A percentile compares a stretch with the other conserved stretches of the same genome.
Evolutionary conservation across 2,113 vertebrate genomes (phyloP).

Genomic region (Leptobrachium ailaonicum): DNA sequence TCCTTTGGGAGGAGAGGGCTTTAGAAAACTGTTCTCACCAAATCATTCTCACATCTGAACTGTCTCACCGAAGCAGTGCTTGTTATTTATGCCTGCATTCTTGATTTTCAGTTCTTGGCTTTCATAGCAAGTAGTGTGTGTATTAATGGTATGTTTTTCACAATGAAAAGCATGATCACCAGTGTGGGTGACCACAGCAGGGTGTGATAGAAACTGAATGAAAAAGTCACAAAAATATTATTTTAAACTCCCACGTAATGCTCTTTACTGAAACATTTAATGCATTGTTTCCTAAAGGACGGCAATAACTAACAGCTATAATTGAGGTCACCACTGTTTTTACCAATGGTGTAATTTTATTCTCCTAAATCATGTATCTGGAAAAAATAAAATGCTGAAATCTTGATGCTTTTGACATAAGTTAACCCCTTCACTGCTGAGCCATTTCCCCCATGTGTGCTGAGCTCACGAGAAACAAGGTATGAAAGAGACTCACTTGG

Average conservation of each 20-base stretch:
- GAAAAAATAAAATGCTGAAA: no score
- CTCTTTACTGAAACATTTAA: no score
- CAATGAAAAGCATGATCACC: neutral
- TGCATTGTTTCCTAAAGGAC: no score
- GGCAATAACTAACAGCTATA: no score
- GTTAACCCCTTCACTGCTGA: no score
- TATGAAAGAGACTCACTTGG: no score
- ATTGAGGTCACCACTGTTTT: no score
- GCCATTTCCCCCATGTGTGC: no score
- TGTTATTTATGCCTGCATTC: neutral
- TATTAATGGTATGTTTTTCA: neutral
- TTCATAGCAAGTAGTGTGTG: neutral
- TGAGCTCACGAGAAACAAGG: no score
- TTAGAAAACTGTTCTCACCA: neutral
- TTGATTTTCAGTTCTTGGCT: neutral
- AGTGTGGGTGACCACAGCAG: neutral
- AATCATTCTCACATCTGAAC: neutral
- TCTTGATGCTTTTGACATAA: no score
- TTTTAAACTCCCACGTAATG: neutral
- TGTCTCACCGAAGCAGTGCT: neutral
- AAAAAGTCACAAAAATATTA: neutral
- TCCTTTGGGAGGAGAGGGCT: neutral
- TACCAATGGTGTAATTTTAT: no score
- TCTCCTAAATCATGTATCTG: no score
- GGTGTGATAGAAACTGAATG: neutral